Base-by-base conservation (phyloP, 2,888 invertebrate genomes). In the Molanna angustata region DNA sequence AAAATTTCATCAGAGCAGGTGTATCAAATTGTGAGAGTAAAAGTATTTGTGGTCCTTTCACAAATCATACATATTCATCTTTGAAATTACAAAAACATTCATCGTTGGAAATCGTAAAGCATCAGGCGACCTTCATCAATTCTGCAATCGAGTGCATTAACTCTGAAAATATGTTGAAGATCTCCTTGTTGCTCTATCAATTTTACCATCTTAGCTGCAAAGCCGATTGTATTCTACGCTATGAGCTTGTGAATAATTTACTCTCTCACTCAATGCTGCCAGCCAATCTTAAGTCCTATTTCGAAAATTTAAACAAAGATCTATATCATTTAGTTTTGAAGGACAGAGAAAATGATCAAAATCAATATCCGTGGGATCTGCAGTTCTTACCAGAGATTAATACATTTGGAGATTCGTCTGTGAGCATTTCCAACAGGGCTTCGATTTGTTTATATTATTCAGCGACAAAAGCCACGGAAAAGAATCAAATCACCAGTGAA, bases 21-120 rank as follows among this genome's bases (percentile, higher is more conserved):
- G n/a, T n/a, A n/a, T n/a, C n/a, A n/a, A n/a, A n/a, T n/a, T n/a
- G n/a, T n/a, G n/a, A n/a, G n/a, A n/a, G n/a, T n/a, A n/a, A n/a
- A n/a, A n/a, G n/a, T n/a, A n/a, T n/a, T n/a, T 32, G 11, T 16
- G 3, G 4, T 6, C 14, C 4, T 13, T 11, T 13, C 17, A 39
- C 65, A 1, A 62, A 59, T 41, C 73, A 74, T 56, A 74, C 76
- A 1, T 62, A 72, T 9, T 66, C 70, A 3, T 68, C 75, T 0
- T 70, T 66, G 59, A 74, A 78, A 33, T 64, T 85, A n/a, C 73
- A 76, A 48, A 68, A 69, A 2, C 72, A 80, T 65, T 79, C 82
- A 0, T 63, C 65, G 2, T 64, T 78, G 20, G 79, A 79, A 63
- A 64, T 78, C 20, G 68, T 80, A 2, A 78, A 76, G 57, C 84